These are phyloP conservation scores for Argya squamiceps DNA, from an alignment of 2,797 vertebrate genomes.

Conservation along the genomic window DNA sequence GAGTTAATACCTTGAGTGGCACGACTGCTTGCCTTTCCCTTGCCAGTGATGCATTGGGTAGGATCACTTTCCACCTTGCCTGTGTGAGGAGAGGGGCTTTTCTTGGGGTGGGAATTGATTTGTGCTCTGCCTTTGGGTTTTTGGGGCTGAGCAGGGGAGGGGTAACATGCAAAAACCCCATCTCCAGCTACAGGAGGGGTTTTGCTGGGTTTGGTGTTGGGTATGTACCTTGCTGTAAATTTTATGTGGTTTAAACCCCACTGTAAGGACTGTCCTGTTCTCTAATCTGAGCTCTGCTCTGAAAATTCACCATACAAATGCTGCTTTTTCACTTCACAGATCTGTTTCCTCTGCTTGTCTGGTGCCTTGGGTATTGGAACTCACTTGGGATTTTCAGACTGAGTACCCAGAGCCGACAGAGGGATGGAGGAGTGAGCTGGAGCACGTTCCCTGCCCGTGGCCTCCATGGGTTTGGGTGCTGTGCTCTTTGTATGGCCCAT, in stretches of 20 bases:
- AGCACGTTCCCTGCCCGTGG: not conserved
- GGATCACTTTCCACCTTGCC: not conserved
- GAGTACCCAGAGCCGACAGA: not conserved
- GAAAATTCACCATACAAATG: not conserved
- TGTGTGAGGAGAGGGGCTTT: not conserved
- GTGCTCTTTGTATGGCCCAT: not conserved
- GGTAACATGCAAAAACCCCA: not conserved
- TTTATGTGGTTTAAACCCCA: not conserved
- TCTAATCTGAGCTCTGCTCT: not conserved
- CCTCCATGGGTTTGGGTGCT: not conserved
- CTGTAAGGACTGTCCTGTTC: not conserved
- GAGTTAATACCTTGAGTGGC: conserved; percentile 42
- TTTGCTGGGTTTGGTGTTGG: not conserved
- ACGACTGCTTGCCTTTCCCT: not conserved
- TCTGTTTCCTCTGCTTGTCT: not conserved
- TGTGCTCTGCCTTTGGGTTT: too few species aligned
- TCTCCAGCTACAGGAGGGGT: not conserved
- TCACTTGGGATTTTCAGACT: not conserved
- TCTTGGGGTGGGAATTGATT: not conserved
- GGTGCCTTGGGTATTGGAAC: not conserved
- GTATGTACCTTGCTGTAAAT: not conserved
- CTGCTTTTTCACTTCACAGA: not conserved
- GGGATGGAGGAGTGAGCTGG: not conserved
- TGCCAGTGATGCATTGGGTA: not conserved
- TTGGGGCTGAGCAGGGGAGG: not conserved